phyloP scores from a whole-genome alignment of 2,797 vertebrate genomes.

The Cygnus olor region DNA sequence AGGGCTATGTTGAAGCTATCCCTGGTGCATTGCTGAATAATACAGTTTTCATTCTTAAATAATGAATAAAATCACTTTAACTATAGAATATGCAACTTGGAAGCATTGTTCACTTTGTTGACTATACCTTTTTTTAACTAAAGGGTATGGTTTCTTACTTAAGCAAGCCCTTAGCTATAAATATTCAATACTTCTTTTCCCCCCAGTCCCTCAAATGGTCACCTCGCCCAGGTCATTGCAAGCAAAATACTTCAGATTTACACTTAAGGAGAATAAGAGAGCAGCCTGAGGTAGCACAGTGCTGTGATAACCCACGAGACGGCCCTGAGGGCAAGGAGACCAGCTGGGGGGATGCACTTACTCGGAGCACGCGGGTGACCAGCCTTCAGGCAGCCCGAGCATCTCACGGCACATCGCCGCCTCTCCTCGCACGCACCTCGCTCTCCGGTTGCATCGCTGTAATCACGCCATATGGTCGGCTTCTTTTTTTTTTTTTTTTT shows the following conservation, averaged over 20 bases:
- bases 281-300: background rate
- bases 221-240: fast-evolving
- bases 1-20: background rate
- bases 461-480: background rate
- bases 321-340: background rate
- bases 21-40: background rate
- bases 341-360: background rate
- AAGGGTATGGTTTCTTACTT: background rate
- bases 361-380: fast-evolving
- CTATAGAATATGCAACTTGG: background rate
- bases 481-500: background rate
- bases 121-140: background rate
- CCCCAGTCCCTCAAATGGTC: background rate
- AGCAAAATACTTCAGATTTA: background rate
- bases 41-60: background rate
- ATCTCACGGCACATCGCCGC: fast-evolving
- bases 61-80: background rate
- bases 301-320: fast-evolving
- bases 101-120: background rate
- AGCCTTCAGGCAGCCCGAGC: background rate
- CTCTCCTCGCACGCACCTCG: fast-evolving
- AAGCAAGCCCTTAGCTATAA: background rate
- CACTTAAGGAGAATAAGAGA: background rate
- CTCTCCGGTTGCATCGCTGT: background rate
- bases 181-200: background rate